Conservation (phyloP, 2,888 invertebrate species). For the Troides oblongomaculatus region DNA sequence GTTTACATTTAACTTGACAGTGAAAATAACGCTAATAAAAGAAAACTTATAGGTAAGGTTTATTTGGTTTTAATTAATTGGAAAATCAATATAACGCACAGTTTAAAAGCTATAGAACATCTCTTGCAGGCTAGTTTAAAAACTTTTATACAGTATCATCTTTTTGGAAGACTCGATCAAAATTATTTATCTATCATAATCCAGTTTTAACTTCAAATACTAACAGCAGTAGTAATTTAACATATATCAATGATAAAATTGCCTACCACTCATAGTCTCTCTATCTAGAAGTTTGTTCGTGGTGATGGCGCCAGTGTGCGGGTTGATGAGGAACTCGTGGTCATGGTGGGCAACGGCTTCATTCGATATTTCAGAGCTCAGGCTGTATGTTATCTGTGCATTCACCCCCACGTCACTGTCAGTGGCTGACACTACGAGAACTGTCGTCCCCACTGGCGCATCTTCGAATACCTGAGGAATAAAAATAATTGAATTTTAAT, state of each 20-base stretch:
- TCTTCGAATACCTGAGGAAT: conserved; percentile 89
- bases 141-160: too few relatives aligned
- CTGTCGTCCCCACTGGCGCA: conserved; percentile 93
- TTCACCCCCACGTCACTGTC: conserved; percentile 98
- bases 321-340: conserved; percentile 91
- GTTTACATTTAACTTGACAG: too few relatives aligned
- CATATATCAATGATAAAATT: neutral
- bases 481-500: neutral
- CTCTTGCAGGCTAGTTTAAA: too few relatives aligned
- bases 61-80: too few relatives aligned
- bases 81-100: too few relatives aligned
- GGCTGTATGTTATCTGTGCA: conserved; percentile 90
- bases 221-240: neutral
- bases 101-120: too few relatives aligned
- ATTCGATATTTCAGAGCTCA: conserved; percentile 80
- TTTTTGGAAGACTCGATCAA: too few relatives aligned
- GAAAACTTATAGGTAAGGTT: too few relatives aligned
- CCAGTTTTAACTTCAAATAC: neutral
- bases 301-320: conserved; percentile 95
- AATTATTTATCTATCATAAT: neutral
- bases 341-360: conserved; percentile 83
- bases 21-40: too few relatives aligned
- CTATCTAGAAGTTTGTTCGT: conserved; percentile 92
- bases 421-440: conserved; percentile 93
- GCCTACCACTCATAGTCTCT: conserved; percentile 84